Evolutionary conservation across 2,113 vertebrate species (phyloP).

Genomic region (Helogale parvula): DNA sequence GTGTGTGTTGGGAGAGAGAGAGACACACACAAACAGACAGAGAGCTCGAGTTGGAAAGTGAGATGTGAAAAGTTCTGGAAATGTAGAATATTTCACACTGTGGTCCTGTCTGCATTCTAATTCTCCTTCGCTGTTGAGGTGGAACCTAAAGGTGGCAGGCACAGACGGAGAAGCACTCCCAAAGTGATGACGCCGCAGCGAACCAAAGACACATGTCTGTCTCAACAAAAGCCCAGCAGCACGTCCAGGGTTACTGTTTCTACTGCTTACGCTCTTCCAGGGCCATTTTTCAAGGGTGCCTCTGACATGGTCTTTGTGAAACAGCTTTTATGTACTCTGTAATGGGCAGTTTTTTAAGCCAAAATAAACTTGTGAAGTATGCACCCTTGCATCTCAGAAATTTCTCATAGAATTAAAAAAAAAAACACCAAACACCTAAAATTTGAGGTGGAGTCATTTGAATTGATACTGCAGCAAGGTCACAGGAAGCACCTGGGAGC

Average conservation of each 20-base stretch:
- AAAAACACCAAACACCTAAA: neutral
- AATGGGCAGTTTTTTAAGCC: neutral
- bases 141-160: neutral
- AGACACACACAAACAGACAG: fast-evolving
- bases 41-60: neutral
- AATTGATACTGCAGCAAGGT: neutral
- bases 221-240: neutral
- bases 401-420: neutral
- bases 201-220: neutral
- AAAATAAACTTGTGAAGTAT: neutral
- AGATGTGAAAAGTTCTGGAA: neutral
- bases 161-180: neutral
- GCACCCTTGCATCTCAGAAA: neutral
- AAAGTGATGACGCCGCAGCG: fast-evolving
- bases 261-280: too few relatives aligned
- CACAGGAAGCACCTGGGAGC: too few relatives aligned
- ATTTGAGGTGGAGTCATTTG: neutral
- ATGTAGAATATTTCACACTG: too few relatives aligned
- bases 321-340: neutral
- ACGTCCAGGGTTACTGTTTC: neutral
- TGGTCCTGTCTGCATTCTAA: neutral
- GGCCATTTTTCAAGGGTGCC: neutral
- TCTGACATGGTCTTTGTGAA: neutral
- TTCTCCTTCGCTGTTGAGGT: neutral
- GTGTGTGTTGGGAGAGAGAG: neutral